phyloP scores from a whole-genome alignment of 2,797 vertebrate genomes.

The Alectoris magna region DNA sequence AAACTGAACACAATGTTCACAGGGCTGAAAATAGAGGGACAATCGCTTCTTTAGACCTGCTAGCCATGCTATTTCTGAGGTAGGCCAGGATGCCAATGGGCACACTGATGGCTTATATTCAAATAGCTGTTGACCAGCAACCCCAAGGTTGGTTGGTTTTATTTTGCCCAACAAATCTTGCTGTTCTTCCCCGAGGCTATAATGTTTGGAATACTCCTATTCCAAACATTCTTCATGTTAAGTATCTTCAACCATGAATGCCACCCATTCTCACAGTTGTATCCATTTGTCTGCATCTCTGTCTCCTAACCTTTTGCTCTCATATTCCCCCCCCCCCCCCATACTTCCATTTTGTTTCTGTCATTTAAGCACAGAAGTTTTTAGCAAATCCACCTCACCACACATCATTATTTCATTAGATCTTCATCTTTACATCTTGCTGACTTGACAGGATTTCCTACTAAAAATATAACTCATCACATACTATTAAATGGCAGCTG shows the following conservation, averaged over 20 bases:
- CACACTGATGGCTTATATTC: background rate
- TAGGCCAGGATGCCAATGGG: no score
- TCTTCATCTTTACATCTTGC: background rate
- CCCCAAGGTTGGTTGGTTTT: background rate
- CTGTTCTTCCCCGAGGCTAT: background rate
- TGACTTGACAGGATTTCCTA: background rate
- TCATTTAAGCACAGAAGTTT: background rate
- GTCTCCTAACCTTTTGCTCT: background rate
- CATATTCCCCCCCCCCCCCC: rapidly evolving
- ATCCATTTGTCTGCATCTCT: background rate
- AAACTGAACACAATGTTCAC: background rate
- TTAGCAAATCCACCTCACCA: background rate
- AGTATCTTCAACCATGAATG: background rate
- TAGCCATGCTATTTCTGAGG: no score
- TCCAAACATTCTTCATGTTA: background rate
- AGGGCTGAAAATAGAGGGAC: background rate
- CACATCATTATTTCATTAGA: background rate
- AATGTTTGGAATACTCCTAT: background rate
- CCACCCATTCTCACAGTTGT: background rate
- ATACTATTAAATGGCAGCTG: background rate
- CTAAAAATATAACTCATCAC: background rate
- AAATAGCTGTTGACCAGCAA: no score
- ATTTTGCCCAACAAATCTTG: background rate
- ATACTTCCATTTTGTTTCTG: background rate
- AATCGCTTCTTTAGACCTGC: no score